Conservation (phyloP, 2,888 invertebrate genomes). For the Sarcophaga variegata region DNA sequence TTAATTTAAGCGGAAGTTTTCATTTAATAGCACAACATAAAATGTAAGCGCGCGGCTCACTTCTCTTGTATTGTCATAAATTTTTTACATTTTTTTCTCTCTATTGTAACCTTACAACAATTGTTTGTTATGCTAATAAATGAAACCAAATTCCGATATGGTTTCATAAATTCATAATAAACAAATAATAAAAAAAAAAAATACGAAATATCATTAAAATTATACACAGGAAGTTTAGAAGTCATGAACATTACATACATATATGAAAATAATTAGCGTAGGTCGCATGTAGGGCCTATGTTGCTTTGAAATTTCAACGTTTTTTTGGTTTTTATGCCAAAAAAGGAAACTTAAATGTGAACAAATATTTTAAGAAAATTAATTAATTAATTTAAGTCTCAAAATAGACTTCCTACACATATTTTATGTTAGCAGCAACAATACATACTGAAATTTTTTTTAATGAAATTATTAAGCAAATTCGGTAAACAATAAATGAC, state of each 20-base stretch:
- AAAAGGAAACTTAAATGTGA: conserved; percentile 41
- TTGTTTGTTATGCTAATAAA: conserved; percentile 36
- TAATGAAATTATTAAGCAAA: no score
- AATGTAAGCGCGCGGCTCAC: conserved; percentile 25
- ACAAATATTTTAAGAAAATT: conserved; percentile 23
- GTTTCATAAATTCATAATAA: no score
- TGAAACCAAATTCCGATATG: conserved; percentile 21
- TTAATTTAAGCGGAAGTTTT: conserved; percentile 68
- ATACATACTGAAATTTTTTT: no score
- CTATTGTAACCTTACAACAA: conserved; percentile 25
- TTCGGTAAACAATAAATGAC: no score
- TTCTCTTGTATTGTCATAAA: conserved; percentile 21
- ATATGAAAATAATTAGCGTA: conserved; percentile 50
- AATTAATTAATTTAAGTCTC: conserved; percentile 38
- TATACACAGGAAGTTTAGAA: conserved; percentile 62
- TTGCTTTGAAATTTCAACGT: not conserved
- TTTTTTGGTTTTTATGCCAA: not conserved
- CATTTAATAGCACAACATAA: conserved; percentile 50
- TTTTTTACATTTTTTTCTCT: conserved; percentile 18
- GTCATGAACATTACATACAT: conserved; percentile 29
- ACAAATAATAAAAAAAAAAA: no score
- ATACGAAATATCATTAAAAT: not conserved
- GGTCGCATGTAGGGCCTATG: conserved; percentile 34
- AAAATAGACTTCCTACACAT: not conserved
- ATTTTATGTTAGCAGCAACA: no score